Evolutionary conservation across 2,797 vertebrate genomes (phyloP).

Genomic region (Liasis olivaceus): DNA sequence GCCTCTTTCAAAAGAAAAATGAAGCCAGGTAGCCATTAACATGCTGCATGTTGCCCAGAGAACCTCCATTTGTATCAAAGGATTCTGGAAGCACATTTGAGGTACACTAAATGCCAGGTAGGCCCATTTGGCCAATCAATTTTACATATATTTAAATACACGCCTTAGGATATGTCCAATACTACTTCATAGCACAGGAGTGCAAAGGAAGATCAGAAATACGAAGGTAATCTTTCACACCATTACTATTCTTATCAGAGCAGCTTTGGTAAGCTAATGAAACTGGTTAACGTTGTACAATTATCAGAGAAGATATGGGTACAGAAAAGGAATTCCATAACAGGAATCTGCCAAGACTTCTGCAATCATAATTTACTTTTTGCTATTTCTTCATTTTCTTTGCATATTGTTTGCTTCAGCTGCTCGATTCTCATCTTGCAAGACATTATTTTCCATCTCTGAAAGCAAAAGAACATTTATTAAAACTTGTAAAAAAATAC

Average conservation of each 20-base stretch:
- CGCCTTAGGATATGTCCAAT: background rate
- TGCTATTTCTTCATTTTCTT: slow-evolving; percentile 86
- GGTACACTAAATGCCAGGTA: background rate
- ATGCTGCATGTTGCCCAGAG: background rate
- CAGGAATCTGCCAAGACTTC: background rate
- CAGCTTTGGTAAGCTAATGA: background rate
- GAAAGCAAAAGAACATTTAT: slow-evolving; percentile 59
- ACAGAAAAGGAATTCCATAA: slow-evolving; percentile 8
- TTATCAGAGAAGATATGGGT: background rate
- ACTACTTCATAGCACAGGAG: background rate
- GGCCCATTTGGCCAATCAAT: background rate
- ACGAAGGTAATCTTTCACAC: background rate
- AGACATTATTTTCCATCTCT: slow-evolving; percentile 99
- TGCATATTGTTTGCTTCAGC: slow-evolving; percentile 89
- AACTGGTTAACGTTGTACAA: background rate
- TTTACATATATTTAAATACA: background rate
- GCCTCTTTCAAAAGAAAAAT: background rate
- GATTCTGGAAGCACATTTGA: background rate
- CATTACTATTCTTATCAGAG: background rate
- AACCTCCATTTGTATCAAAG: background rate
- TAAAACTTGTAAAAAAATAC: slow-evolving; percentile 13
- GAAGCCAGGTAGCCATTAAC: background rate
- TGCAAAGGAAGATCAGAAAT: background rate
- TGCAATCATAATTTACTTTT: slow-evolving; percentile 78
- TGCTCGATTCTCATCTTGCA: slow-evolving; percentile 95